Conservation (phyloP, 2,797 vertebrate genomes). For the Sciaenops ocellatus region DNA sequence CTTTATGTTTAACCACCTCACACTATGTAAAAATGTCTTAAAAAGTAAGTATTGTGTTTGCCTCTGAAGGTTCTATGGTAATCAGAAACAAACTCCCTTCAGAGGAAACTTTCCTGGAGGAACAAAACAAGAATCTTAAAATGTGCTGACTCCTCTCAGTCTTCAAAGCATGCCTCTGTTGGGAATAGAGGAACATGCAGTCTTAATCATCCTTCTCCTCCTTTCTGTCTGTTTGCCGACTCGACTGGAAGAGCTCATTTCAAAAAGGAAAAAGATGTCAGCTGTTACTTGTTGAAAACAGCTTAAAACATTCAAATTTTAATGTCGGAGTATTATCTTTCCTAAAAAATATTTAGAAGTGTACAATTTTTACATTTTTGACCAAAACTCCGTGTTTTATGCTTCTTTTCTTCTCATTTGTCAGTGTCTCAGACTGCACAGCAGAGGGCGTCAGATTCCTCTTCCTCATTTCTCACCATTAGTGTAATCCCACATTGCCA, state of each 20-base stretch:
- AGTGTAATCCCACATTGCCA: conserved; percentile 23
- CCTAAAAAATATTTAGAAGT: background rate
- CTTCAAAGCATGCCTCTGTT: conserved; percentile 29
- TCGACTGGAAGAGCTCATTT: background rate
- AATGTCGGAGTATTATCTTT: background rate
- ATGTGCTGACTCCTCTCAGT: conserved; percentile 35
- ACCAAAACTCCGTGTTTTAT: background rate
- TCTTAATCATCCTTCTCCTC: conserved; percentile 36
- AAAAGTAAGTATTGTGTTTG: background rate
- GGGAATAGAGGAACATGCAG: conserved; percentile 47
- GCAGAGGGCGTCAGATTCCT: conserved; percentile 68
- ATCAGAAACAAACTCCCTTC: background rate
- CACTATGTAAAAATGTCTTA: background rate
- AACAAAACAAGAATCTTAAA: conserved; percentile 22
- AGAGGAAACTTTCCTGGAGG: conserved; percentile 5
- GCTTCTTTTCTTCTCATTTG: background rate
- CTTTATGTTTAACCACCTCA: conserved; percentile 1
- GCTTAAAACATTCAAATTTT: background rate
- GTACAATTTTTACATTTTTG: background rate
- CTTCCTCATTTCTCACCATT: background rate
- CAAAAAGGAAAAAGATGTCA: background rate
- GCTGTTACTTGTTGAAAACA: background rate
- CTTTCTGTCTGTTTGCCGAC: conserved; percentile 15
- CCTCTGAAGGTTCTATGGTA: background rate
- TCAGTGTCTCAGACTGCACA: conserved; percentile 46